phyloP scores from a whole-genome alignment of 2,113 vertebrate species.

The Panurus biarmicus region DNA sequence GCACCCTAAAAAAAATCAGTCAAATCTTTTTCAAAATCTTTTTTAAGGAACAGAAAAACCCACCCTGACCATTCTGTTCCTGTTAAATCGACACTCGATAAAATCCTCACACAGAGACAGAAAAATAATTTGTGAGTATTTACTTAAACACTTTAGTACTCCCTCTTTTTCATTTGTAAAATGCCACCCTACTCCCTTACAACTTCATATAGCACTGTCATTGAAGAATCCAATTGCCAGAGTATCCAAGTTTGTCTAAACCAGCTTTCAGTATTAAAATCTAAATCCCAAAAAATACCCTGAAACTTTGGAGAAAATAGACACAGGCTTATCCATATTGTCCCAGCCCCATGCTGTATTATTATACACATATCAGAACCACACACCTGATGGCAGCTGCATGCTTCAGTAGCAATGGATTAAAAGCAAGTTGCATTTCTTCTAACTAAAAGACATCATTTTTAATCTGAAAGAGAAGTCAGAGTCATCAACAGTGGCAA shows the following conservation, averaged over 20 bases:
- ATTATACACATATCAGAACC: neutral
- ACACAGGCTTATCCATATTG: neutral
- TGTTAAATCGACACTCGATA: neutral
- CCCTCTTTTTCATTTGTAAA: neutral
- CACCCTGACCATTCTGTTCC: neutral
- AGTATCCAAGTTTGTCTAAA: neutral
- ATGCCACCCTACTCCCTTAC: neutral
- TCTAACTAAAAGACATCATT: neutral
- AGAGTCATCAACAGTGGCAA: neutral
- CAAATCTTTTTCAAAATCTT: neutral
- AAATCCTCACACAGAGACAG: neutral
- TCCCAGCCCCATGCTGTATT: neutral
- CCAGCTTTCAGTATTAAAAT: neutral
- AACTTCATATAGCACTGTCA: neutral
- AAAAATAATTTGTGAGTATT: neutral
- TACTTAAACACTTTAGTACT: neutral
- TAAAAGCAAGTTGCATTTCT: neutral
- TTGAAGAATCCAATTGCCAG: neutral
- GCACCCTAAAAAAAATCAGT: neutral
- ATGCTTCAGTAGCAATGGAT: neutral
- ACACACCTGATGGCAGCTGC: neutral
- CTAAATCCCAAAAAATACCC: neutral
- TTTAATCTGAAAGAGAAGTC: neutral
- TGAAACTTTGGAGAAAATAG: neutral
- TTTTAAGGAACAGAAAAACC: neutral